A percentile compares a stretch with the other conserved stretches of the same genome.
These are phyloP conservation scores for Aspiorhynchus laticeps DNA, from an alignment of 2,113 vertebrate genomes.

Conservation along the genomic window DNA sequence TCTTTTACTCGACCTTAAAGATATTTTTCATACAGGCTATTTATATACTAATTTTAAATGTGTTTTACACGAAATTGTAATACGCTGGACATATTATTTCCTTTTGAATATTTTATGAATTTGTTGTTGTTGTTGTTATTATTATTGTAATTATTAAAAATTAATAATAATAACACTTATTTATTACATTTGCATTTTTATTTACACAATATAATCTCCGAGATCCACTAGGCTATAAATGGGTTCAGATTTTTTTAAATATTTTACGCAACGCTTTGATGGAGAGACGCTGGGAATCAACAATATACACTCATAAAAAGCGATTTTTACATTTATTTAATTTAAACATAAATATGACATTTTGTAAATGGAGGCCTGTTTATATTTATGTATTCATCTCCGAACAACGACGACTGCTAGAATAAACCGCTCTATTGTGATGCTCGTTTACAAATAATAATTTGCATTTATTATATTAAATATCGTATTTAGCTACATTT, in stretches of 20 bases:
- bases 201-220: neutral
- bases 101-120: neutral
- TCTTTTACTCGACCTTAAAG: neutral
- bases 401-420: neutral
- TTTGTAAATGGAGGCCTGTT: neutral
- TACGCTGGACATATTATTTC: neutral
- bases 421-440: neutral
- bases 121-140: neutral
- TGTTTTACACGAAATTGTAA: neutral
- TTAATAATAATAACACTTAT: neutral
- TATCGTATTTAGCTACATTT: neutral
- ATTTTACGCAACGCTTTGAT: neutral
- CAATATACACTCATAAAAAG: neutral
- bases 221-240: neutral
- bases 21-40: neutral
- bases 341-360: neutral
- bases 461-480: neutral
- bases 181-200: neutral
- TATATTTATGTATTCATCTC: neutral
- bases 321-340: neutral
- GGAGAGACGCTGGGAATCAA: neutral
- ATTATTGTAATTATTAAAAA: neutral
- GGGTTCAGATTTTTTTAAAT: neutral
- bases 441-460: neutral
- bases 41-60: neutral